phyloP scores from a whole-genome alignment of 2,113 vertebrate species.

The Cebus imitator region DNA sequence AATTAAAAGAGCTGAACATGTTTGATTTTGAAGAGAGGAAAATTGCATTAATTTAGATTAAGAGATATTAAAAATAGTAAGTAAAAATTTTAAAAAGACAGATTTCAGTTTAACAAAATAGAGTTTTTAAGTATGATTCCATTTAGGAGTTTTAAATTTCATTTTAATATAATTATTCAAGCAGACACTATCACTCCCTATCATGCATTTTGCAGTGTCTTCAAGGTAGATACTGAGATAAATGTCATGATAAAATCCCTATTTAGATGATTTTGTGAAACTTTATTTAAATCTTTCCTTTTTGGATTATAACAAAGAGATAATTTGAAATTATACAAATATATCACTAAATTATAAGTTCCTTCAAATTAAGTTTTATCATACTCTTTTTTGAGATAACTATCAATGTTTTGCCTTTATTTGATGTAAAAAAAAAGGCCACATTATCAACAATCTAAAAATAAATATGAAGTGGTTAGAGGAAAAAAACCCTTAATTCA shows the following conservation, averaged over 20 bases:
- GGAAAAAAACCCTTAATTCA: background rate
- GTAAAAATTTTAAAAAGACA: background rate
- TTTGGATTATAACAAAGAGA: background rate
- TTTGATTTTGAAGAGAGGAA: background rate
- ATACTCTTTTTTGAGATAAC: background rate
- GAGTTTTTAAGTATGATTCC: background rate
- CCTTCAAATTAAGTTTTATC: background rate
- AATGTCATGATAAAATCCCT: background rate
- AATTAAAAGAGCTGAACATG: background rate
- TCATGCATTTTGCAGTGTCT: background rate
- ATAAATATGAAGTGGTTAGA: background rate
- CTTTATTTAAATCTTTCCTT: background rate
- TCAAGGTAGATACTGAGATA: background rate
- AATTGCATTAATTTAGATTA: background rate
- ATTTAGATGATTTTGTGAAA: background rate
- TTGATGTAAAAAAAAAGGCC: background rate
- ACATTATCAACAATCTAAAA: background rate
- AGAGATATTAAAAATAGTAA: background rate
- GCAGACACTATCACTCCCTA: background rate
- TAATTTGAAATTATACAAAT: background rate
- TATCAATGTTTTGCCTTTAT: background rate
- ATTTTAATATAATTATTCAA: background rate
- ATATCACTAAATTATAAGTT: background rate
- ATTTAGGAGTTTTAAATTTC: background rate
- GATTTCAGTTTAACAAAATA: background rate